Conservation (phyloP, 1,140 invertebrate genomes). For the Listronotus bonariensis region DNA sequence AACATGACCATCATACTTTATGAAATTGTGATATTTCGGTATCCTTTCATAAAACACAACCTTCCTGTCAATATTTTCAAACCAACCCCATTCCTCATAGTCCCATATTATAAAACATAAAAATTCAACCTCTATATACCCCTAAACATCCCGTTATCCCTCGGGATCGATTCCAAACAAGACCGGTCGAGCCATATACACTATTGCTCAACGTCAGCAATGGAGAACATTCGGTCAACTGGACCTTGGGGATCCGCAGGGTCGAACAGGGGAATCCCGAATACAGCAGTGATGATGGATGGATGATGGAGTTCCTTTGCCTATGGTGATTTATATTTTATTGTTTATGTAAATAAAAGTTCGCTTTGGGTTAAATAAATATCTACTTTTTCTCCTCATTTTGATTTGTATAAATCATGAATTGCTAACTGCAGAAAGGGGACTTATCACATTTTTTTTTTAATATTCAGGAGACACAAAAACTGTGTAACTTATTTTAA, state of each 20-base stretch:
- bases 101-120: constrained; percentile 26
- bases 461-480: too few species aligned
- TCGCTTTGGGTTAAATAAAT: too few species aligned
- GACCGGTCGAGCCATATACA: constrained; percentile 23
- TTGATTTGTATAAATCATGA: too few species aligned
- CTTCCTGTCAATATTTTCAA: not conserved
- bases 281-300: constrained; percentile 25
- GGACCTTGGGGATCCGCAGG: constrained; percentile 39
- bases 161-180: constrained; percentile 30
- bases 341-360: not conserved
- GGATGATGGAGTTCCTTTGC: constrained; percentile 1
- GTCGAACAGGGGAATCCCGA: constrained; percentile 12
- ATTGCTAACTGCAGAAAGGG: too few species aligned
- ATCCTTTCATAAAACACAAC: not conserved
- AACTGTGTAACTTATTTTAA: too few species aligned
- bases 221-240: constrained; percentile 45
- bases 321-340: constrained; percentile 24
- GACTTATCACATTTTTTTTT: too few species aligned
- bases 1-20: too few species aligned
- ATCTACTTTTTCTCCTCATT: too few species aligned
- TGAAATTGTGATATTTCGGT: too few species aligned
- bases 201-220: constrained; percentile 43
- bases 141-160: constrained; percentile 29
- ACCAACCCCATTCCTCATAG: not conserved
- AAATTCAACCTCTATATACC: constrained; percentile 31